phyloP scores from a whole-genome alignment of 2,113 vertebrate species.

The Chaetodon trifascialis region DNA sequence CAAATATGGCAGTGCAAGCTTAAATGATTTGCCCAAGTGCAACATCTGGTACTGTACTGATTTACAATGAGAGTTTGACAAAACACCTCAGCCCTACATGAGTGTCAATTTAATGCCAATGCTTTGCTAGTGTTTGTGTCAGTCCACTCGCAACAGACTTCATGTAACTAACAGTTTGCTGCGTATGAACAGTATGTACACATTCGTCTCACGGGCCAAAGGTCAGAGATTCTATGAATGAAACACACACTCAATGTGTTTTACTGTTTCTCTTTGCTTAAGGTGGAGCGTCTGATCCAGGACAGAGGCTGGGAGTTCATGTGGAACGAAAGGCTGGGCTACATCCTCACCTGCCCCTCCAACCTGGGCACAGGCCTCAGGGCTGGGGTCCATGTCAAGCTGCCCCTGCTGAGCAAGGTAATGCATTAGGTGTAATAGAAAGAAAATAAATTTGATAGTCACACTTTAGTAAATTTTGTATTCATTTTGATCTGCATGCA shows the following conservation, averaged over 20 bases:
- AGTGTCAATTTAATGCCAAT: neutral
- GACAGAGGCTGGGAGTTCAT: constrained; percentile 87
- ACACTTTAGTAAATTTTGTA: neutral
- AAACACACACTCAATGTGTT: neutral
- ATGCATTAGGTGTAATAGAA: neutral
- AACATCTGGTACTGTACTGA: constrained; percentile 2
- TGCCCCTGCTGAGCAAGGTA: constrained; percentile 85
- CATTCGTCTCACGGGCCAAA: neutral
- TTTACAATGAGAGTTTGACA: neutral
- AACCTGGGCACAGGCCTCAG: constrained; percentile 85
- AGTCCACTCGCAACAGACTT: neutral
- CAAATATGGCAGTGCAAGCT: constrained; percentile 42
- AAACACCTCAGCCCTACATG: no score
- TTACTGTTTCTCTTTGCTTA: neutral
- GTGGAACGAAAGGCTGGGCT: constrained; percentile 85
- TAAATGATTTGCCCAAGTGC: constrained; percentile 64
- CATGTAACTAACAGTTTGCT: neutral
- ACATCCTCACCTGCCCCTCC: constrained; percentile 85
- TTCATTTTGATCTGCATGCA: no score
- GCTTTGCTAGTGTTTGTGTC: neutral
- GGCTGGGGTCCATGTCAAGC: constrained; percentile 84
- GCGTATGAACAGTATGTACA: neutral
- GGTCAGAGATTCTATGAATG: neutral
- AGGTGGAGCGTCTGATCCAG: constrained; percentile 85
- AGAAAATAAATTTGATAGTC: neutral